Conservation (phyloP, 2,888 invertebrate species). For the Amphimallon solstitiale region DNA sequence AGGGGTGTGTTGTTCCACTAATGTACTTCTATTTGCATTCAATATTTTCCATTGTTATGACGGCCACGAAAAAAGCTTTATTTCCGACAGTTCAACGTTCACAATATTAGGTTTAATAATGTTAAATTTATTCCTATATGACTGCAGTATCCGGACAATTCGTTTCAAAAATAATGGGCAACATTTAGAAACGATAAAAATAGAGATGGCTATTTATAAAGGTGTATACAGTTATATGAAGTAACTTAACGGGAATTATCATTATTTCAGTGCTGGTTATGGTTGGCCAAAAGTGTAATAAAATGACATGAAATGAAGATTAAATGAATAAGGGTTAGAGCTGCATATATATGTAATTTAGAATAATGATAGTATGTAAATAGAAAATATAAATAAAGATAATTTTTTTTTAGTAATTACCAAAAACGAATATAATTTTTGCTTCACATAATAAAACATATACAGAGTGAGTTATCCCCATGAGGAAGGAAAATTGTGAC, state of each 20-base stretch:
- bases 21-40: no score
- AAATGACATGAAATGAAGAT: background rate
- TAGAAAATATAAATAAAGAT: no score
- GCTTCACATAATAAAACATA: no score
- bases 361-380: no score
- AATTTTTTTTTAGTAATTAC: no score
- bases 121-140: slow-evolving; percentile 1
- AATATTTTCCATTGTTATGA: background rate
- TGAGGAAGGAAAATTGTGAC: no score
- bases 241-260: slow-evolving; percentile 22
- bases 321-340: no score
- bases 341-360: no score
- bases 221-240: slow-evolving; percentile 12
- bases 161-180: slow-evolving; percentile 23
- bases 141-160: slow-evolving; percentile 1
- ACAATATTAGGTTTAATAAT: slow-evolving; percentile 18
- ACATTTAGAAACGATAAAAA: slow-evolving; percentile 27
- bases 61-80: background rate
- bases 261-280: slow-evolving; percentile 19
- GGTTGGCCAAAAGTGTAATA: slow-evolving; percentile 5
- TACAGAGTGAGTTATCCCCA: no score
- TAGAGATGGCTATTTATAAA: slow-evolving; percentile 21
- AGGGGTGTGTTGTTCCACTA: background rate
- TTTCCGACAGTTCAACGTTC: background rate
- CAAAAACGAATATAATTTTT: no score